Evolutionary conservation across 2,113 vertebrate species (phyloP), one percentile per base, ranked within the genome.

Genomic region (Myotis yumanensis): DNA sequence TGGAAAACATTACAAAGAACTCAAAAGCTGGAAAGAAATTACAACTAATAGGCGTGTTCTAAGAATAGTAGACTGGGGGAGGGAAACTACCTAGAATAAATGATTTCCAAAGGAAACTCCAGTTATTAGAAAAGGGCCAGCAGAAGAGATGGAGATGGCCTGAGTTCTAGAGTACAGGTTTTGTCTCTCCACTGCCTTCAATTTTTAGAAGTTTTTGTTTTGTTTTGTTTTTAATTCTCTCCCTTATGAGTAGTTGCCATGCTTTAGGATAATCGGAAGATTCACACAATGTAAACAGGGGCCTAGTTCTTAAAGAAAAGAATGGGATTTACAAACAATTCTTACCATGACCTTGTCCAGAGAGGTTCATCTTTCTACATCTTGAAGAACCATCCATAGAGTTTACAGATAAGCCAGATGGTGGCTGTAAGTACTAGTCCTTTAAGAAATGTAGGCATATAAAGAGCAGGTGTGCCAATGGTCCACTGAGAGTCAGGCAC

Each of bases 41-140:
- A 75, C 14, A 84, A 71, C 86, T 79, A 97, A 84, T 86, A 95
- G 95, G 75, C 62, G 32, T 59, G 20, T 71, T 97, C 96, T 96
- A 95, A 97, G 91, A 98, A 95, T 95, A 97, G 93, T 77, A 48
- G 72, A n/a, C 40, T 40, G 82, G 72, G 57, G 75, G 68, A 52
- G 89, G 84, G 72, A 95, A 96, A 89, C 76, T 87, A 91, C 93
- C 96, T 97, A 92, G 43, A 85, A 88, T 90, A 94, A 96, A 93
- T 86, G 77, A 96, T 96, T 97, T 98, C 77, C 96, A 97, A 94
- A 93, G 88, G 87, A 97, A 97, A 97, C 92, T 96, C 91, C 85
- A 96, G 0, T 97, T 96, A 89, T 93, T 94, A 96, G 81, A 91
- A 96, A 89, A 93, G 91, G 66, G 94, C 75, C 92, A 97, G 48